Conservation (phyloP, 2,113 vertebrate species). For the Telmatochromis brichardi region DNA sequence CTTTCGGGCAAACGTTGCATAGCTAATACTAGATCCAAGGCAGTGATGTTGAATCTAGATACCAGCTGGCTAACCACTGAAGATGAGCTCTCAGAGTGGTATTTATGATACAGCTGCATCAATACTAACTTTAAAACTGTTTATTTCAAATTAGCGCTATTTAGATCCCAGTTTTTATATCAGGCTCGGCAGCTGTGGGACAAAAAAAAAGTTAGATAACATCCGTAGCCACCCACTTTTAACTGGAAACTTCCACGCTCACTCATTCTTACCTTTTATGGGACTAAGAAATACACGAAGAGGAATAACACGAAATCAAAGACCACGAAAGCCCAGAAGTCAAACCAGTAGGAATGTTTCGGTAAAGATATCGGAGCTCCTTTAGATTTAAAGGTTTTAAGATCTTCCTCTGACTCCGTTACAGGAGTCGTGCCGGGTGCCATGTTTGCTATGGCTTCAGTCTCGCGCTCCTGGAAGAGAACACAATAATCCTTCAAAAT, state of each 20-base stretch:
- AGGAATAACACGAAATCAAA: conserved; percentile 79
- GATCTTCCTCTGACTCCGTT: not conserved
- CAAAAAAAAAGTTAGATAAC: not conserved
- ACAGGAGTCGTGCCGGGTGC: not conserved
- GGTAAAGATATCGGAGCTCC: conserved; percentile 29
- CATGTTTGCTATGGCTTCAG: not conserved
- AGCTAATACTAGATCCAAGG: not conserved
- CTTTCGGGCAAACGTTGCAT: not conserved
- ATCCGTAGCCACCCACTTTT: conserved; percentile 31
- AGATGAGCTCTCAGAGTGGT: not conserved
- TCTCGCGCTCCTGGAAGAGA: not conserved
- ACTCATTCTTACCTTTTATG: conserved; percentile 59
- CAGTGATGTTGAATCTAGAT: not conserved
- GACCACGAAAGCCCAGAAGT: conserved; percentile 81
- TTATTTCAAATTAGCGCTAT: not conserved
- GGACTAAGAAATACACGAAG: conserved; percentile 66
- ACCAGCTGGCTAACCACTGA: not conserved
- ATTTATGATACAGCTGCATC: not conserved
- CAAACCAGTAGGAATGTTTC: conserved; percentile 86
- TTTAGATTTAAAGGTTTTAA: not conserved
- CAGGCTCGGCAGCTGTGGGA: not conserved
- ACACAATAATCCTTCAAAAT: not conserved
- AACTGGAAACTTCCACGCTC: not conserved
- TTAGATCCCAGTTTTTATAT: not conserved
- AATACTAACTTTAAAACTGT: not conserved